Evolutionary conservation across 2,113 vertebrate genomes (phyloP), one percentile per base, ranked within the genome.

Genomic region (Ploceus nigricollis): DNA sequence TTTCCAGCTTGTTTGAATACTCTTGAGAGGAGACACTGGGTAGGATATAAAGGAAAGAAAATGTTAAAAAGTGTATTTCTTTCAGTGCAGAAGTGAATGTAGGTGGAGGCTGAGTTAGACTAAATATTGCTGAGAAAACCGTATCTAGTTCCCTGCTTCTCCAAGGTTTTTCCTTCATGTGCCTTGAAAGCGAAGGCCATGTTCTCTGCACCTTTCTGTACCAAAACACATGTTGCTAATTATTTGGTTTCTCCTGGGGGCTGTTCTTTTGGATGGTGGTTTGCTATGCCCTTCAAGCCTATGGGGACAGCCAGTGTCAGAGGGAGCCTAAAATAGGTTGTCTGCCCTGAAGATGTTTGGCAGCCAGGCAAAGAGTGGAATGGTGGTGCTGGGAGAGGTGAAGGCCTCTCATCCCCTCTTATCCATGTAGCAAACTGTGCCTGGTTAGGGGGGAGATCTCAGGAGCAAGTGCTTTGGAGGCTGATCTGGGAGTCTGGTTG

Each of bases 91-190:
- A 91, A 84, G n/a, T 80, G 83, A 82, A 53, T 40, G 58, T 84
- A 33, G 24, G 24, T 70, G 47, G 58, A 51, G 39, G 39, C 79
- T 50, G 76, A 90, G 37, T 90, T 82, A 94, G 84, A 65, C 57
- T 72, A 84, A 94, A 85, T 91, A 87, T 35, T 79, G 53, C 65
- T 91, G 89, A 65, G 60, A 89, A 93, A 88, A 54, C 72, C 84
- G 27, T 17, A n/a, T 78, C 68, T 82, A 19, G 24, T 72, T 94
- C 72, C 12, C 10, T 91, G 50, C 44, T 53, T 91, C 85, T 75
- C 75, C n/a, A 82, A 25, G 28, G 15, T 13, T 51, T 94, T 94
- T 78, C 61, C n/a, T 90, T 64, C 10, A 0, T 68, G 40, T 60
- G 11, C 56, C 20, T 60, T 66, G 50, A 69, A 64, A 60, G 30